Base-by-base conservation (phyloP, 1,140 invertebrate genomes). In the Ips typographus region DNA sequence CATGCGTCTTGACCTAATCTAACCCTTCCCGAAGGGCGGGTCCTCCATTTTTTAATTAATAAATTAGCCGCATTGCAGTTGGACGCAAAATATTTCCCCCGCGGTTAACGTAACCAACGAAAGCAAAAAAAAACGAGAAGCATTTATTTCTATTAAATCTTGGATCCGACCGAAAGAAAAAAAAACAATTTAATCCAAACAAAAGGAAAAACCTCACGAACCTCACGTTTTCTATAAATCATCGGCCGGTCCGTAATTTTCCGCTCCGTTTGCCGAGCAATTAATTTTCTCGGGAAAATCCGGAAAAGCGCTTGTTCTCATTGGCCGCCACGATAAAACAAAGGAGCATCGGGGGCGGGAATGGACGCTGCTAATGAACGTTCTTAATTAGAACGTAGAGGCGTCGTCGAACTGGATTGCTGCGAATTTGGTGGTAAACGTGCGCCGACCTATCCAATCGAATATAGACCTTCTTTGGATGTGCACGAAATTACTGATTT, bases 261-360 rank as follows among this genome's bases (percentile, higher is more conserved):
- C 65, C 53, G 56, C 44, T 58, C 63, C 65, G 55, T 66, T 66
- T 66, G 39, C 43, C 37, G 65, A 53, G 39, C 65, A 66, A 66
- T 66, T 66, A 66, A 66, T 66, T 66, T 66, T 59, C 55, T 58
- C 59, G 65, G 55, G 65, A 66, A 66, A 66, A 66, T 66, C 65
- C 56, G 42, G 55, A 56, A 66, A 66, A 59, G 42, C 37, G 49
- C 55, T 22, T 3, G n/a, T 3, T 39, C 53, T 3, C 40, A 66
- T 66, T 66, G 65, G 65, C 40, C 55, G 55, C 7, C 36, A 41
- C 6, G 44, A 49, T 66, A 56, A 66, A 66, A 66, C 65, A 66
- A 66, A 66, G 55, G 56, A 66, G 55, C 65, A 51, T 49, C 65
- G 65, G 65, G 65, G 65, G 55, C 55, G 65, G 65, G 52, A 66